phyloP scores from a whole-genome alignment of 2,888 invertebrate species.

The Drosophila sordidula region DNA sequence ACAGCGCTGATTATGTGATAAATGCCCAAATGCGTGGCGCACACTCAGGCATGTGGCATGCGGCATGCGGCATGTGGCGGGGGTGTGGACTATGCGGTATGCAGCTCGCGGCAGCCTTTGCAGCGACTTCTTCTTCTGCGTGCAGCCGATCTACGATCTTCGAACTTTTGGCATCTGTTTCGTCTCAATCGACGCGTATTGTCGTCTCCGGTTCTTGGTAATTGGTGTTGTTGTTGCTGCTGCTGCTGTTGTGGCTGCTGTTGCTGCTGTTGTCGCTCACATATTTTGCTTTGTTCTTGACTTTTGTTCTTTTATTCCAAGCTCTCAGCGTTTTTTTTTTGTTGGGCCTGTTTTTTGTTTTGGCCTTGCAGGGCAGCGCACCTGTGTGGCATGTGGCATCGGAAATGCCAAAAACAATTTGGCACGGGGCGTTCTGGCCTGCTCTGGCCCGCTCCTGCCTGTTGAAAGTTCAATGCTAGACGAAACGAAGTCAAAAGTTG shows the following conservation, averaged over 20 bases:
- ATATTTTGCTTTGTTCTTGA: constrained; percentile 56
- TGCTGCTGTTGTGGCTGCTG: constrained; percentile 18
- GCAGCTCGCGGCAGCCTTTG: too few relatives aligned
- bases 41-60: constrained; percentile 11
- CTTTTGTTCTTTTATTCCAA: constrained; percentile 26
- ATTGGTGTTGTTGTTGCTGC: constrained; percentile 24
- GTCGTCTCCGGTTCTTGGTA: constrained; percentile 67
- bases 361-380: constrained; percentile 54
- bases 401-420: background rate
- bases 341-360: background rate
- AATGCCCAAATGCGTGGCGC: constrained; percentile 29
- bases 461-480: constrained; percentile 9
- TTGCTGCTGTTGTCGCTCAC: constrained; percentile 35
- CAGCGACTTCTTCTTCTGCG: background rate
- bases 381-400: constrained; percentile 32
- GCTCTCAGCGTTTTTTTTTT: constrained; percentile 24
- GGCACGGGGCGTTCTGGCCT: background rate
- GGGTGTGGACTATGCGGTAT: too few relatives aligned
- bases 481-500: background rate
- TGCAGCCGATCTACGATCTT: constrained; percentile 17
- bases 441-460: too few relatives aligned
- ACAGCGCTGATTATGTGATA: constrained; percentile 55
- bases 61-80: too few relatives aligned
- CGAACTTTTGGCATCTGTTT: constrained; percentile 76
- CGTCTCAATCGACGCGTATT: constrained; percentile 76